Evolutionary conservation across 2,113 vertebrate genomes (phyloP), one percentile per base, ranked within the genome.

Genomic region (Ophiodon elongatus): DNA sequence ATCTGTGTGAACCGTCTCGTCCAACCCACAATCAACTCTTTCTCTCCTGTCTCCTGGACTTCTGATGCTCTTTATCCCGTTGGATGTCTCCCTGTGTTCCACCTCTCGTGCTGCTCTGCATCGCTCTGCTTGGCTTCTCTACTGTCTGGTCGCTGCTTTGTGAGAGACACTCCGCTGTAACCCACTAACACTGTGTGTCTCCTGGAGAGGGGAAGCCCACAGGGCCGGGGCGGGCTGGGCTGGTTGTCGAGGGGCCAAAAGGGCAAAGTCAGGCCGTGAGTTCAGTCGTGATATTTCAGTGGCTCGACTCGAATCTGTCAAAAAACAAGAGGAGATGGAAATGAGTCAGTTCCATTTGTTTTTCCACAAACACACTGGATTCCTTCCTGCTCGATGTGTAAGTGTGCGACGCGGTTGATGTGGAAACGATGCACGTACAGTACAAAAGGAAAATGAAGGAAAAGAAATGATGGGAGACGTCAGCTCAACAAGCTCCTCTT

Each of bases 101-200:
- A 17, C 84, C 86, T 86, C 70, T 88, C 31, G 27, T 73, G 69
- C 85, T 88, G 84, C 43, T 23, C 84, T 89, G 91, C 92, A 88
- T 85, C 33, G 95, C 94, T 95, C 94, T 95, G 95, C 95, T 95
- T 95, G 94, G 94, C 94, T 95, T 94, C 76, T 76, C 15, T 23
- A 90, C 90, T 89, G 88, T 94, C 90, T 92, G 85, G 80, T 47
- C 45, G 85, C 89, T 68, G 52, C 93, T 93, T 92, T 70, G 82
- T 86, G 80, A 83, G 37, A 71, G 29, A 79, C 57, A 81, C 68
- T 85, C 15, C 63, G 41, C 87, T 91, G 84, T 89, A 66, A 85
- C 88, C 81, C 88, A 93, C 94, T 95, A 92, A 94, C 93, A 69
- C 75, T 85, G 81, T 82, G 78, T 78, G 63, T 68, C 83, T 83